Evolutionary conservation across 2,797 vertebrate species (phyloP).

Genomic region (Tapirus indicus): DNA sequence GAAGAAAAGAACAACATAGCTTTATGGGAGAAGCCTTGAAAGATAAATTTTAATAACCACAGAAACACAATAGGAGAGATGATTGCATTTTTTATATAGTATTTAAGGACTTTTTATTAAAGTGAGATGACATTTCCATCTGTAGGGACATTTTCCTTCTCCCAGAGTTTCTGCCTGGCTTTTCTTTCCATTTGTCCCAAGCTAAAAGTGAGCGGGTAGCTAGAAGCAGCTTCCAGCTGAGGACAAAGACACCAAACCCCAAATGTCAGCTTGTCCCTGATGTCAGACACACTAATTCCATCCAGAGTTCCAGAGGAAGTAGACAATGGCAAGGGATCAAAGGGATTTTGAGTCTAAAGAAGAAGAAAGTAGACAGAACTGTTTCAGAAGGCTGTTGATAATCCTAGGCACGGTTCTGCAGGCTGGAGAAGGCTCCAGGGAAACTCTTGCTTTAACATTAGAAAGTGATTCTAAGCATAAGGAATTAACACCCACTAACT

Average conservation of each 20-base stretch:
- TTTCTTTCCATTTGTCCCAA: background rate
- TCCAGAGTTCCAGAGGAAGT: background rate
- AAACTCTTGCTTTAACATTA: background rate
- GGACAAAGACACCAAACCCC: background rate
- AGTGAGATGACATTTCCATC: background rate
- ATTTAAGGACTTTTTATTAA: background rate
- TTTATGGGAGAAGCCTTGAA: background rate
- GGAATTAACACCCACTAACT: background rate
- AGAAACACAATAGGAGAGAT: background rate
- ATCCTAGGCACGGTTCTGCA: fast-evolving
- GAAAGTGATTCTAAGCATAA: background rate
- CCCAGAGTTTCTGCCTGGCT: background rate
- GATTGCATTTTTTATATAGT: background rate
- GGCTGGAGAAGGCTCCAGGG: background rate
- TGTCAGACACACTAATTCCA: background rate
- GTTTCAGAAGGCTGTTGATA: background rate
- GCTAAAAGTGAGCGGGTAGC: background rate
- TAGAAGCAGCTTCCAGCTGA: background rate
- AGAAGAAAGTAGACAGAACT: background rate
- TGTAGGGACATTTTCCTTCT: background rate
- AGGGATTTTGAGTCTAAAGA: background rate
- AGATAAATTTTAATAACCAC: background rate
- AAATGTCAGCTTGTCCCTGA: background rate
- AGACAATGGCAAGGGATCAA: background rate
- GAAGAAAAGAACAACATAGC: background rate